phyloP scores from a whole-genome alignment of 2,113 vertebrate genomes.

The Pithys albifrons region DNA sequence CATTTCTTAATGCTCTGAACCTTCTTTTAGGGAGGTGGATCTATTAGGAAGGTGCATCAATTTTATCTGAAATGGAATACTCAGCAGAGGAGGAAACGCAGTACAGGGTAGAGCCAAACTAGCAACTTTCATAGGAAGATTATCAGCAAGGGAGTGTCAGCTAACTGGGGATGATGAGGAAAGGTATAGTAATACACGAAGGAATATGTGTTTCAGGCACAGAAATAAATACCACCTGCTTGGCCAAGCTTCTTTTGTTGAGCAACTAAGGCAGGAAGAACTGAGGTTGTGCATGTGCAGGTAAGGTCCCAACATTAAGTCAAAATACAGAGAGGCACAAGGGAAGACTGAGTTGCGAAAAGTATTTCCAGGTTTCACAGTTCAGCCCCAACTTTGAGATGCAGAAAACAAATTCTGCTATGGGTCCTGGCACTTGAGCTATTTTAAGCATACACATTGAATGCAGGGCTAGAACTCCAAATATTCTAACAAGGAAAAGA shows the following conservation, averaged over 20 bases:
- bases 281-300: not conserved
- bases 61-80: not conserved
- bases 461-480: not conserved
- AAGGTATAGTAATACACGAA: not conserved
- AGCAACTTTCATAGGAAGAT: not conserved
- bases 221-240: not conserved
- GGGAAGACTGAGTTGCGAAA: not conserved
- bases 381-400: not conserved
- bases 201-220: not conserved
- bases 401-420: not conserved
- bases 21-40: not conserved
- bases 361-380: not conserved
- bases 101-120: not conserved
- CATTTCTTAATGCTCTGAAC: not conserved
- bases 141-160: not conserved
- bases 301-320: not conserved
- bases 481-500: constrained; percentile 3
- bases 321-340: not conserved
- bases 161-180: not conserved
- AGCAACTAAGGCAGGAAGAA: not conserved
- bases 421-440: not conserved
- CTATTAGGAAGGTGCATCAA: not conserved
- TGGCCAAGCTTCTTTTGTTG: not conserved
- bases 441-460: not conserved
- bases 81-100: not conserved